A percentile compares a stretch with the other conserved stretches of the same genome.
Conservation (phyloP, 2,888 invertebrate species). For the Stenodema calcarata region DNA sequence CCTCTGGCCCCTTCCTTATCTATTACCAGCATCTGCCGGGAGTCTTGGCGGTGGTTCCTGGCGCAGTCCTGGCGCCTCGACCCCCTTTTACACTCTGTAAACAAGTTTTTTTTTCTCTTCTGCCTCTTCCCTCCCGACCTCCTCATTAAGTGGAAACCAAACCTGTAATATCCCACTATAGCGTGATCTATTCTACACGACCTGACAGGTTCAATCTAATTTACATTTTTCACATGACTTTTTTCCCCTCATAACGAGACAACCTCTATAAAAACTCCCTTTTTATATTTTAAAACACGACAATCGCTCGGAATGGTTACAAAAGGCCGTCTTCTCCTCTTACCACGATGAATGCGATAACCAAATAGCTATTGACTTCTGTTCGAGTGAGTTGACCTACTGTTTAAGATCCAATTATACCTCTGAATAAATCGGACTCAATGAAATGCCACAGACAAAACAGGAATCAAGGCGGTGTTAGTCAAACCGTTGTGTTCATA, state of each 20-base stretch:
- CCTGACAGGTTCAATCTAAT: conserved; percentile 40
- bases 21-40: conserved; percentile 3
- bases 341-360: not conserved
- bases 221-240: conserved; percentile 28
- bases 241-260: not conserved
- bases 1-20: not conserved
- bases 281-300: not conserved
- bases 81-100: conserved; percentile 40
- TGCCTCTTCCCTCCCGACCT: not conserved
- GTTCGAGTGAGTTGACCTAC: not conserved
- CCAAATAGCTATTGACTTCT: not conserved
- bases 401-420: not conserved
- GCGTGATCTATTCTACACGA: conserved; percentile 41
- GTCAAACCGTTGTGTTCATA: too few relatives aligned
- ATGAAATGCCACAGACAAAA: too few relatives aligned
- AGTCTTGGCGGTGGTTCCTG: not conserved
- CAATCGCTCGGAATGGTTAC: not conserved
- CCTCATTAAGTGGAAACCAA: conserved; percentile 45
- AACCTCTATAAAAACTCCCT: not conserved
- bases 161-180: conserved; percentile 35
- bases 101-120: conserved; percentile 33
- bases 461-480: too few relatives aligned
- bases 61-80: conserved; percentile 18
- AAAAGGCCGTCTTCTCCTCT: not conserved
- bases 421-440: too few relatives aligned